Base-by-base conservation (phyloP, 2,113 vertebrate genomes). In the Dicrurus megarhynchus region DNA sequence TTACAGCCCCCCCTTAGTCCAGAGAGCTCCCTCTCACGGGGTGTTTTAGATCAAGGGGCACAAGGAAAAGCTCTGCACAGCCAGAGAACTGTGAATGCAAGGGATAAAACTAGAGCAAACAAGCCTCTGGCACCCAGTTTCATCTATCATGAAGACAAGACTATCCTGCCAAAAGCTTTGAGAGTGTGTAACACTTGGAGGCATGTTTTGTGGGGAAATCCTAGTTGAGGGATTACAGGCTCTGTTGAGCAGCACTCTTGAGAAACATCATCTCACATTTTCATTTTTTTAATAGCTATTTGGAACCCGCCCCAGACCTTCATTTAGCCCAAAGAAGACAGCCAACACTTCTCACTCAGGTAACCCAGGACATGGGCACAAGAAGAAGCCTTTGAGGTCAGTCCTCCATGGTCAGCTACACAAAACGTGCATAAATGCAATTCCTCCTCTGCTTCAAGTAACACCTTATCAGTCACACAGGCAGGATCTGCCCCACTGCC, bases 301-400 rank as follows among this genome's bases (percentile, higher is more conserved):
- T 85, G 53, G 28, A 69, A 37, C 28, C 10, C 2, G 4, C 18
- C 27, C 26, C 6, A 22, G 52, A 47, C 47, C 15, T 56, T 87
- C 21, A 39, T 21, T 91, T 56, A 86, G 52, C 53, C 53, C 1
- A 0, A 77, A 32, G 27, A 59, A 7, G 22, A 94, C 73, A 87
- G 39, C 7, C 1, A 82, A 60, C 41, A 23, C 57, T 44, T 79
- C 44, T 39, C 42, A 47, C 37, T 69, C 6, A 4, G 74, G 61
- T 68, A 82, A 64, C 6, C 18, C 5, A 7, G 44, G 61, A 41
- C 27, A 63, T 0, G 27, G 37, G 39, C 46, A 49, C 0, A 0
- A 78, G 35, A 63, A 18, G 30, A 12, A 74, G 23, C 14, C 3
- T 7, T 27, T 1, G 2, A 56, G 49, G 44, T 70, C 77, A 64